Evolutionary conservation across 2,797 vertebrate genomes (phyloP).

Genomic region (Rhodeus uyekii): DNA sequence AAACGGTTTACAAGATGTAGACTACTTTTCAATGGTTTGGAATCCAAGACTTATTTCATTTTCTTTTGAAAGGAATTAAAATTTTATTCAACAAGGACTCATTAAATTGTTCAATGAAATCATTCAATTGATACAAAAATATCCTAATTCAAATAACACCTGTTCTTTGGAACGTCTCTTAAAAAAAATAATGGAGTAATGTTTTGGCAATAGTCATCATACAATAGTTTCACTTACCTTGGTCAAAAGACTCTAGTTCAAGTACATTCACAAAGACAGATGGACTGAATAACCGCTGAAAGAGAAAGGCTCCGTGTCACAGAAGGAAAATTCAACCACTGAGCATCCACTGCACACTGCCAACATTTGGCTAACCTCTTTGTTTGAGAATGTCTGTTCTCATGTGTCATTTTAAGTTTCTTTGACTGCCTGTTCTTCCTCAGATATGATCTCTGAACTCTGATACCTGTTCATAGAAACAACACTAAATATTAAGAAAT

Average conservation of each 20-base stretch:
- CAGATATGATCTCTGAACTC: constrained; percentile 69
- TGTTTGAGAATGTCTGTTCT: constrained; percentile 43
- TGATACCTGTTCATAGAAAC: constrained; percentile 64
- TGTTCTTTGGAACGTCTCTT: background rate
- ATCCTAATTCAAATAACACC: background rate
- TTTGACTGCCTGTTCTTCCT: constrained; percentile 51
- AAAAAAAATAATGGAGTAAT: background rate
- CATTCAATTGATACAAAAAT: background rate
- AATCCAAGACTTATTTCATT: background rate
- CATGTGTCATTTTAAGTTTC: constrained; percentile 14
- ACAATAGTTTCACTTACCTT: constrained; percentile 57
- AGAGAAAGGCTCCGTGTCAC: constrained; percentile 18
- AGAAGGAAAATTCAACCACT: background rate
- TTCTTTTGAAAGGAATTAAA: background rate
- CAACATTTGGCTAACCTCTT: constrained; percentile 64
- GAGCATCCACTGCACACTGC: background rate
- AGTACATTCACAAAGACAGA: constrained; percentile 67
- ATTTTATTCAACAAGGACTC: background rate
- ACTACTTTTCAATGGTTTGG: background rate
- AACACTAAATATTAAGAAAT: background rate
- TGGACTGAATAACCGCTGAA: background rate
- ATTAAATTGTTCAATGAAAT: background rate
- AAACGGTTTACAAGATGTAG: constrained; percentile 52
- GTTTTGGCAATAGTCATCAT: background rate
- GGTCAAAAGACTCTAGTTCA: constrained; percentile 69